Evolutionary conservation across 2,113 vertebrate species (phyloP), one percentile per base, ranked within the genome.

Genomic region (Chamaetylas fuelleborni): DNA sequence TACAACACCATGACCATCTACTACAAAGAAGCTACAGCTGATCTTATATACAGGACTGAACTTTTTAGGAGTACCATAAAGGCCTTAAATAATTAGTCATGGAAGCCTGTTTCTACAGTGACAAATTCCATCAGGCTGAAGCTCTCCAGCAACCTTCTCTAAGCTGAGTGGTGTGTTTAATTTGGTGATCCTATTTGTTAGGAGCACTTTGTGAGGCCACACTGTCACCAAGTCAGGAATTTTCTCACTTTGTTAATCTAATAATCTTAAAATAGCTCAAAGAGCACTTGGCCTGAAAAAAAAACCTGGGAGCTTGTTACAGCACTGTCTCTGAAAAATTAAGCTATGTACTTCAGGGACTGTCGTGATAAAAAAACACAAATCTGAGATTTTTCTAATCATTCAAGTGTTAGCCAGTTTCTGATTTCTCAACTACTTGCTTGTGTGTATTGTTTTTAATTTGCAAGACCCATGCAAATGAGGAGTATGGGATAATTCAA

Each of bases 111-210:
- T 93, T 89, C 77, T 77, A 43, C 78, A 85, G 87, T 36, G 87
- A 81, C 42, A 90, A 95, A 97, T 94, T 93, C 92, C 81, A 90
- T 28, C 12, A 77, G 54, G 64, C 38, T 80, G 58, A 87, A 89
- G 66, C 19, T 51, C 54, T 83, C 62, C 93, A 73, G 65, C 62
- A 92, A n/a, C 38, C 33, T 80, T 91, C 81, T 82, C 47, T 90
- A 53, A 88, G 40, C 38, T 62, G 71, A 93, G 34, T 28, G 34
- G 20, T 77, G 81, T 53, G 25, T 91, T 96, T 95, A 92, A 89
- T 93, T 95, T 92, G 89, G 81, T 95, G 94, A 91, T 91, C 81
- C 57, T 89, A 20, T 89, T 95, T 93, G 81, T 91, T 92, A 95
- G 95, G 81, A 81, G 73, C 0, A 0, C 64, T 69, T 86, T 54